phyloP scores from a whole-genome alignment of 2,113 vertebrate genomes.

The Planiliza haematocheilus region DNA sequence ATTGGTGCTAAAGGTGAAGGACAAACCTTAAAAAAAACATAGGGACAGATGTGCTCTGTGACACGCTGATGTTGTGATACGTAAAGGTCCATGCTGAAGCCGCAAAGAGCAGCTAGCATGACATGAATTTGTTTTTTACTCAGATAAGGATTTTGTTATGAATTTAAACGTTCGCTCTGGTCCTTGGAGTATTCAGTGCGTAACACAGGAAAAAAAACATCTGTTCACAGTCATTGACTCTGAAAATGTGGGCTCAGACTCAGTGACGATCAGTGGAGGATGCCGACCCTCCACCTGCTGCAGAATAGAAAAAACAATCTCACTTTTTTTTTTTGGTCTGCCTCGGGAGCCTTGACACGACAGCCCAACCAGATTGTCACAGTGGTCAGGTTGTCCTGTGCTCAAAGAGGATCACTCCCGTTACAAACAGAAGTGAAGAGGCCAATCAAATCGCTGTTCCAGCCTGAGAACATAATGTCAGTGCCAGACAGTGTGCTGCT shows the following conservation, averaged over 20 bases:
- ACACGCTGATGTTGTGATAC: too few relatives aligned
- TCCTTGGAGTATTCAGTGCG: background rate
- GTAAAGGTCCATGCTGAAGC: background rate
- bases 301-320: background rate
- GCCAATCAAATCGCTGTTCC: conserved; percentile 62
- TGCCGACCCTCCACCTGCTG: conserved; percentile 11
- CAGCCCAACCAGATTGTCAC: conserved; percentile 32
- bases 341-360: conserved; percentile 38
- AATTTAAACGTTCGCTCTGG: background rate
- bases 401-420: conserved; percentile 60
- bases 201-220: background rate
- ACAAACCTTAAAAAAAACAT: too few relatives aligned
- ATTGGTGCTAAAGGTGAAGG: too few relatives aligned
- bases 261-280: conserved; percentile 4
- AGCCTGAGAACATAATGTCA: conserved; percentile 66
- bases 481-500: conserved; percentile 63
- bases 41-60: too few relatives aligned
- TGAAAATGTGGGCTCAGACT: conserved; percentile 10
- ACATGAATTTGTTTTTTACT: background rate
- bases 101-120: background rate
- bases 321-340: background rate
- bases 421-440: conserved; percentile 58
- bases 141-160: background rate
- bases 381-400: conserved; percentile 60
- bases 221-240: background rate